phyloP scores from a whole-genome alignment of 2,113 vertebrate species.

The Mionectes macconnelli region DNA sequence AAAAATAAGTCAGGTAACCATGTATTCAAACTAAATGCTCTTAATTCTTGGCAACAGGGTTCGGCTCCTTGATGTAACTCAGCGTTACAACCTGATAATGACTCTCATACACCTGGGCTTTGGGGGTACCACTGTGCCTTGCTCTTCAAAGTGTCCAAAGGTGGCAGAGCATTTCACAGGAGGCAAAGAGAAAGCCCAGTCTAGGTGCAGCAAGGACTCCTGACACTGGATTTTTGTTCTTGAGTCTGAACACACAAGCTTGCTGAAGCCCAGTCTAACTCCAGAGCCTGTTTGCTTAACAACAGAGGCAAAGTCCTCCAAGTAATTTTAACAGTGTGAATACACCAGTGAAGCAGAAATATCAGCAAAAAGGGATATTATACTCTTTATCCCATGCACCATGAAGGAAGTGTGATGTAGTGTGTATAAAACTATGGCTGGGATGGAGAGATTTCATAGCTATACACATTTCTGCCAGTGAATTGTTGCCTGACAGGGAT shows the following conservation, averaged over 20 bases:
- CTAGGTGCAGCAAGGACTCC: not conserved
- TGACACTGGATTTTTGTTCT: not conserved
- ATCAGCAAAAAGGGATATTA: not conserved
- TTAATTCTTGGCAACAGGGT: not conserved
- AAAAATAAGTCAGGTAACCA: not conserved
- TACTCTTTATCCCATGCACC: not conserved
- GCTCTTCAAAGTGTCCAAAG: not conserved
- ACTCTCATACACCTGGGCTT: not conserved
- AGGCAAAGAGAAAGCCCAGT: not conserved
- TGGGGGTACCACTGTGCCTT: not conserved
- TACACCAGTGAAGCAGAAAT: not conserved
- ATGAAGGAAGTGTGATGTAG: not conserved
- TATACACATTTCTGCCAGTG: not conserved
- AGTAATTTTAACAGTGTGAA: not conserved
- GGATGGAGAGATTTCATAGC: not conserved
- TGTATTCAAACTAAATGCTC: not conserved
- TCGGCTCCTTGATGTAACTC: not conserved
- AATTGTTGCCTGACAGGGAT: not conserved
- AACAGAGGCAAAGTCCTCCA: not conserved
- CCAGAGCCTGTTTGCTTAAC: not conserved
- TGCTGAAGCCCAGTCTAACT: not conserved
- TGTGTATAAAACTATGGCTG: not conserved
- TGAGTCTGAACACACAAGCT: accelerated
- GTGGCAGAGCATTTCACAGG: accelerated
- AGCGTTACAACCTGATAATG: not conserved